phyloP scores from a whole-genome alignment of 2,797 vertebrate genomes.

The Cetoscarus ocellatus region DNA sequence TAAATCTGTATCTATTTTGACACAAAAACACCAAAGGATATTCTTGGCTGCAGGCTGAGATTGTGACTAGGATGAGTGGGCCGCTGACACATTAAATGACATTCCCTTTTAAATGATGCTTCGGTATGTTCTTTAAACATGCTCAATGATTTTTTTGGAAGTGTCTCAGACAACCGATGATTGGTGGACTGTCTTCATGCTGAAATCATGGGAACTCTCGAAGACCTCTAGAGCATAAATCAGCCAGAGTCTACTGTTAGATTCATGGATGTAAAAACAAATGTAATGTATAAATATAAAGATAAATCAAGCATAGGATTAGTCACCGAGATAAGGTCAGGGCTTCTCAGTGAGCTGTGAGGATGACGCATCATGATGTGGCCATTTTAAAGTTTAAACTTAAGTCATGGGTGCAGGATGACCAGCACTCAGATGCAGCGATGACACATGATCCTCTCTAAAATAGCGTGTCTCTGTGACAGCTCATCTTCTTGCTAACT shows the following conservation, averaged over 20 bases:
- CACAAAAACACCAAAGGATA: slow-evolving; percentile 42
- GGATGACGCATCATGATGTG: slow-evolving; percentile 50
- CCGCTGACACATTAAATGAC: slow-evolving; percentile 36
- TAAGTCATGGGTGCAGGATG: slow-evolving; percentile 34
- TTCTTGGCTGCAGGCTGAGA: slow-evolving; percentile 54
- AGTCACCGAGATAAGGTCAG: slow-evolving; percentile 34
- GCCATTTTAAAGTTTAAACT: slow-evolving; percentile 47
- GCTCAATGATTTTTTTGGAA: slow-evolving; percentile 42
- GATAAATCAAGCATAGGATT: slow-evolving; percentile 51
- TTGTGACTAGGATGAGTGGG: slow-evolving; percentile 42
- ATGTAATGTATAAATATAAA: slow-evolving; percentile 22
- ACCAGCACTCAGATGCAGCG: slow-evolving; percentile 33
- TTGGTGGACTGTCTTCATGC: slow-evolving; percentile 33
- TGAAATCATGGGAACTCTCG: slow-evolving; percentile 27
- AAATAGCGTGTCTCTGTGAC: slow-evolving; percentile 65
- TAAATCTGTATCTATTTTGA: slow-evolving; percentile 45
- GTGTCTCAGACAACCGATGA: slow-evolving; percentile 46
- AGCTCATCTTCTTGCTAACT: slow-evolving; percentile 53
- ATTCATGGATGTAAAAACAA: slow-evolving; percentile 25
- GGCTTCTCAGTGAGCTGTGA: slow-evolving; percentile 28
- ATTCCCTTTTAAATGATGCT: slow-evolving; percentile 41
- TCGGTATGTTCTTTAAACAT: slow-evolving; percentile 41
- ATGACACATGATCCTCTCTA: slow-evolving; percentile 49
- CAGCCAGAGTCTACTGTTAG: neutral
- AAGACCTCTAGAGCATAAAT: slow-evolving; percentile 29